Evolutionary conservation across 2,888 invertebrate species (phyloP).

Genomic region (Zelleria hepariella): DNA sequence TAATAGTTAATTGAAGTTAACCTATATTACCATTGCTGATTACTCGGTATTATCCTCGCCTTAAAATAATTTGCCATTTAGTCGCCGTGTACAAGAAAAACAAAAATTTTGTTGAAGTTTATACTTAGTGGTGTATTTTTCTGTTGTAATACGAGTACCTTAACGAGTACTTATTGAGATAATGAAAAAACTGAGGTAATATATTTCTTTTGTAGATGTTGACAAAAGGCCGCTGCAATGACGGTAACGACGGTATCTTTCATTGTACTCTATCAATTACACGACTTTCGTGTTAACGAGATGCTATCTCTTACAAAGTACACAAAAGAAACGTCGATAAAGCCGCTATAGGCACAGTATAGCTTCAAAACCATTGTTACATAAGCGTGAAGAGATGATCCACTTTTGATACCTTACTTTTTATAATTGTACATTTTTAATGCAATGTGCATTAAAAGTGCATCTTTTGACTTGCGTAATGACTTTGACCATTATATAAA

Average conservation of each 20-base stretch:
- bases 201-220: neutral
- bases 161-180: too few relatives aligned
- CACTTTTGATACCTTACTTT: neutral
- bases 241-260: neutral
- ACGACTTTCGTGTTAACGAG: neutral
- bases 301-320: neutral
- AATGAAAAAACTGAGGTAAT: neutral
- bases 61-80: too few relatives aligned
- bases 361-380: neutral
- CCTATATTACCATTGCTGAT: too few relatives aligned
- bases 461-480: neutral
- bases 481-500: neutral
- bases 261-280: neutral
- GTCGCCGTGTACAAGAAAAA: too few relatives aligned
- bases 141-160: too few relatives aligned
- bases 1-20: too few relatives aligned
- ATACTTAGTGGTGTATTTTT: too few relatives aligned
- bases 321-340: neutral
- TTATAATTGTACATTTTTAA: neutral
- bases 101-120: too few relatives aligned
- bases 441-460: neutral
- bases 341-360: neutral
- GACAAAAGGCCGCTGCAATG: neutral
- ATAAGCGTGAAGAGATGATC: neutral
- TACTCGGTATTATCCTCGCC: too few relatives aligned